These are phyloP conservation scores for Drosophila barbarae DNA, from an alignment of 2,888 invertebrate genomes.

Conservation along the genomic window DNA sequence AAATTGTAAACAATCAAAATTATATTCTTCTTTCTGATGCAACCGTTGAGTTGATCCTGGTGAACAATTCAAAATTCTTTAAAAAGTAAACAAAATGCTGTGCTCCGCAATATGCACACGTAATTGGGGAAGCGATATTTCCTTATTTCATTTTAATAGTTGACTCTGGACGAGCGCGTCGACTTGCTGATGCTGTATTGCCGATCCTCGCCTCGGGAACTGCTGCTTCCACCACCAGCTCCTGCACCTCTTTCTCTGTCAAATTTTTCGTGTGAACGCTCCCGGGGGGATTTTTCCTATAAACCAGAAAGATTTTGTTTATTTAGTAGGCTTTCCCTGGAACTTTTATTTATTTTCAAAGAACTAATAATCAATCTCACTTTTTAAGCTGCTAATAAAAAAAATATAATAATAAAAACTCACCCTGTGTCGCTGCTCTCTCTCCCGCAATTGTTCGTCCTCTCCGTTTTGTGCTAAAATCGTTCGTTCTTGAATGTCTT, in stretches of 20 bases:
- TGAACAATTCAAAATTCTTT: conserved; percentile 24
- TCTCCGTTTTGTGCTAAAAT: conserved; percentile 86
- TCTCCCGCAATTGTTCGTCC: conserved; percentile 85
- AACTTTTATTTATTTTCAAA: too few species aligned
- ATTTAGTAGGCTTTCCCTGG: background rate
- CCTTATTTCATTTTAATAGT: conserved; percentile 46
- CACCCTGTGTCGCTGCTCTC: conserved; percentile 86
- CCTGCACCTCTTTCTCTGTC: conserved; percentile 80
- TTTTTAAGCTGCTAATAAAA: too few species aligned
- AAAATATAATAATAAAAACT: conserved; percentile 55
- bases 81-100: conserved; percentile 54
- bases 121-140: conserved; percentile 5
- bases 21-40: conserved; percentile 31
- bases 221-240: conserved; percentile 32
- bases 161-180: conserved; percentile 71
- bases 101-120: conserved; percentile 26
- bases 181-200: conserved; percentile 88
- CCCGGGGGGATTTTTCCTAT: conserved; percentile 91
- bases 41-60: conserved; percentile 34
- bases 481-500: conserved; percentile 36
- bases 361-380: too few species aligned
- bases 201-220: conserved; percentile 81
- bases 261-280: conserved; percentile 88
- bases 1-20: conserved; percentile 55
- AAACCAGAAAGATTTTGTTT: background rate